Percentiles rank a stretch among this genome's conserved stretches.
phyloP scores from a whole-genome alignment of 1,140 invertebrate species.

The Hirudo medicinalis region DNA sequence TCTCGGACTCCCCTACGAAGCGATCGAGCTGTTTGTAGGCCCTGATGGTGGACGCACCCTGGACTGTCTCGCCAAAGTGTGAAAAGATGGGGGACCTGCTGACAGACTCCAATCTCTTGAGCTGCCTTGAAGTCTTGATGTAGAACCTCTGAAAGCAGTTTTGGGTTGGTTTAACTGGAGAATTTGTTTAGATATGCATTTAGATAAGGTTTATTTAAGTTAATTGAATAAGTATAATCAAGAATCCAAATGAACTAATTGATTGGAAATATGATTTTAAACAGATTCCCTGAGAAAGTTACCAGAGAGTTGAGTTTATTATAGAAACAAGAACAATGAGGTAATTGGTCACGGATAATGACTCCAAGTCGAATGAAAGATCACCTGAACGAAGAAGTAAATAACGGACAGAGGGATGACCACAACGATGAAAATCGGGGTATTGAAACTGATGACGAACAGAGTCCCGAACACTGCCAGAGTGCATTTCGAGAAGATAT shows the following conservation, averaged over 20 bases:
- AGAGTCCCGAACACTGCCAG: conserved; percentile 18
- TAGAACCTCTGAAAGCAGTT: conserved; percentile 71
- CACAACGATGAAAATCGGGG: conserved; percentile 14
- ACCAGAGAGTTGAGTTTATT: too few species aligned
- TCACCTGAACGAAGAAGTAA: conserved; percentile 22
- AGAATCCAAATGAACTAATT: background rate
- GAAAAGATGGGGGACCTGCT: conserved; percentile 95
- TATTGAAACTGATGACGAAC: conserved; percentile 21
- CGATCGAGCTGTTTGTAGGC: conserved; percentile 38
- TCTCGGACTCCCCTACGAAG: conserved; percentile 46
- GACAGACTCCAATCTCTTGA: conserved; percentile 87
- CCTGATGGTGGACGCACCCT: conserved; percentile 35
- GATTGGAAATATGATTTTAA: too few species aligned
- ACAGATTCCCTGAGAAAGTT: too few species aligned
- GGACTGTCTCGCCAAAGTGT: conserved; percentile 76
- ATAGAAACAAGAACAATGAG: background rate
- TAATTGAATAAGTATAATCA: background rate
- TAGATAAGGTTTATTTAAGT: too few species aligned
- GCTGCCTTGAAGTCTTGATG: conserved; percentile 76
- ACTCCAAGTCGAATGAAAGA: background rate
- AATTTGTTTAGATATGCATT: too few species aligned
- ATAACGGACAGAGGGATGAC: conserved; percentile 11
- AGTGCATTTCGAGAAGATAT: background rate
- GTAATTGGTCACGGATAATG: background rate
- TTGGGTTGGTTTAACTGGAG: too few species aligned